Evolutionary conservation across 64 coral and sea anemone genomes (phyloP).

Genomic region (Pocillopora damicornis): DNA sequence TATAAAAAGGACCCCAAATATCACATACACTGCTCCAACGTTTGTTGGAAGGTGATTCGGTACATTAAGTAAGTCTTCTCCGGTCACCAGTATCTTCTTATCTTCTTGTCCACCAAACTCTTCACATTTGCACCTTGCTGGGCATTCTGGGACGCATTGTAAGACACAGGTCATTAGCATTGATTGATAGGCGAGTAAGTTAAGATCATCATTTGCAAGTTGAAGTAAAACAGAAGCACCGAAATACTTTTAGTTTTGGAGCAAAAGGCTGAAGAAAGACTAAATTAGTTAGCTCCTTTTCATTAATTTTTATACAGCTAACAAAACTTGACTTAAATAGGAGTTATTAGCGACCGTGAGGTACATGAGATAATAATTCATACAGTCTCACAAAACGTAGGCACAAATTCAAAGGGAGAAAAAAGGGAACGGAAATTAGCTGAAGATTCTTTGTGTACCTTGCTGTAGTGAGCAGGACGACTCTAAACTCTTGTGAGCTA

Average conservation of each 20-base stretch:
- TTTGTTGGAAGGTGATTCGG: not conserved
- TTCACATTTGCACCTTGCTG: not conserved
- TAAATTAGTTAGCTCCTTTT: no score
- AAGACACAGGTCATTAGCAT: not conserved
- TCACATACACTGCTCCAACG: slow-evolving; percentile 2
- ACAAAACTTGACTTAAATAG: no score
- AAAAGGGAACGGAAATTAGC: no score
- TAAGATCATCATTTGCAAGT: not conserved
- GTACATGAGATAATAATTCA: no score
- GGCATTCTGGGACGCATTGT: not conserved
- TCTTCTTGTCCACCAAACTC: not conserved
- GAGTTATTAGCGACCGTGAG: no score
- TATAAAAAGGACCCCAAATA: not conserved
- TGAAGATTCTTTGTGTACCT: not conserved
- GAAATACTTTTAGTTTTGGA: no score
- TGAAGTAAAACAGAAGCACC: no score
- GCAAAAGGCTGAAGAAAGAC: no score
- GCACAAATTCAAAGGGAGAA: no score
- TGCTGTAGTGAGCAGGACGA: not conserved
- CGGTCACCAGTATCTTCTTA: not conserved
- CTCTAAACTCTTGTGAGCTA: not conserved
- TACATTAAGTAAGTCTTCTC: not conserved
- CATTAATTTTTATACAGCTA: no score
- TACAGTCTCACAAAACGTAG: no score
- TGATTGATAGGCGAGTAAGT: not conserved